Percentiles rank a stretch among this genome's conserved stretches.
Evolutionary conservation across 2,888 invertebrate species (phyloP).

Genomic region (Tuta absoluta): DNA sequence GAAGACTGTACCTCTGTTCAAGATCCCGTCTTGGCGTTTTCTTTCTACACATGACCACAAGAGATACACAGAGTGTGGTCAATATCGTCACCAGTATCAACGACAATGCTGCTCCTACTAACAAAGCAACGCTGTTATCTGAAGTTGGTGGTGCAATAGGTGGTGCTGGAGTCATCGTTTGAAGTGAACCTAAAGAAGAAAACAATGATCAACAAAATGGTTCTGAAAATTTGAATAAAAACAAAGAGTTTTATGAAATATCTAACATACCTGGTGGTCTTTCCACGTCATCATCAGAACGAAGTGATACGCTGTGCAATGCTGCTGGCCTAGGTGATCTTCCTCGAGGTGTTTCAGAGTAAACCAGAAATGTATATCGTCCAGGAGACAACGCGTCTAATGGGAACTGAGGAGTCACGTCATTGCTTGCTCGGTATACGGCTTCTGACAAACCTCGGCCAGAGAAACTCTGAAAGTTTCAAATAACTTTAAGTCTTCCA

Average conservation of each 20-base stretch:
- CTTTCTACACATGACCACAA: slow-evolving; percentile 75
- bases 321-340: slow-evolving; percentile 87
- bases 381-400: slow-evolving; percentile 88
- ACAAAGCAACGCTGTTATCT: slow-evolving; percentile 68
- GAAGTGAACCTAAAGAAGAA: slow-evolving; percentile 60
- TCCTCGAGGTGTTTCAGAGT: slow-evolving; percentile 91
- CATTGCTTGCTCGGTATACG: slow-evolving; percentile 83
- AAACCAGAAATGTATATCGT: slow-evolving; percentile 89
- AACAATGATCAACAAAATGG: not conserved
- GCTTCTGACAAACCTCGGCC: slow-evolving; percentile 76
- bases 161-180: slow-evolving; percentile 69
- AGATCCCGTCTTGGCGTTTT: slow-evolving; percentile 60
- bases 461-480: slow-evolving; percentile 60
- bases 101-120: slow-evolving; percentile 69
- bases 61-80: slow-evolving; percentile 71
- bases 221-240: not conserved
- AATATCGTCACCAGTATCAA: slow-evolving; percentile 71
- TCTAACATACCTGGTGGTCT: slow-evolving; percentile 65
- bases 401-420: slow-evolving; percentile 84
- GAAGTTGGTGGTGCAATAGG: slow-evolving; percentile 45
- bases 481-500: not conserved
- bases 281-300: slow-evolving; percentile 62
- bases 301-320: slow-evolving; percentile 82
- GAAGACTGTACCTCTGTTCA: slow-evolving; percentile 58
- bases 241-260: not conserved